Evolutionary conservation across 2,797 vertebrate species (phyloP).

Genomic region (Diplodus puntazzo): DNA sequence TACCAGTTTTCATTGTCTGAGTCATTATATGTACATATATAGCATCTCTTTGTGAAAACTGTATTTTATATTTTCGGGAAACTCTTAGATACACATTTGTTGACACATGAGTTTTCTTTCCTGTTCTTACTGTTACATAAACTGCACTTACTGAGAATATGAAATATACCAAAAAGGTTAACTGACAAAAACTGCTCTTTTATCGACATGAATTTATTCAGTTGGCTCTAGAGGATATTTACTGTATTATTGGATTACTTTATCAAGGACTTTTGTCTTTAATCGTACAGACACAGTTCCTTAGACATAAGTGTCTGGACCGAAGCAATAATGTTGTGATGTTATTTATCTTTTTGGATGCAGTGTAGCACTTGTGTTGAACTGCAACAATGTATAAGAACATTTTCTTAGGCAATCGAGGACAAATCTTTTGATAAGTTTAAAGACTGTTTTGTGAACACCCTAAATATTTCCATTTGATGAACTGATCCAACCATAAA

Average conservation of each 20-base stretch:
- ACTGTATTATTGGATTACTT: neutral
- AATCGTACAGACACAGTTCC: too few species aligned
- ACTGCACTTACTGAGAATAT: neutral
- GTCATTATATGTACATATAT: neutral
- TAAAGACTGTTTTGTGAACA: neutral
- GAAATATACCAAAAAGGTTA: neutral
- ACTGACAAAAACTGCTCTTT: neutral
- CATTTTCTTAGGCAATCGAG: too few species aligned
- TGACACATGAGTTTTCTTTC: neutral
- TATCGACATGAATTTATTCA: neutral
- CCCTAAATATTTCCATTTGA: neutral
- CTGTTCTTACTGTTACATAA: neutral
- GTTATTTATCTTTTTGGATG: neutral
- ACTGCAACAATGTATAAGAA: neutral
- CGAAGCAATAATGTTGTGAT: neutral
- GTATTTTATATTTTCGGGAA: neutral
- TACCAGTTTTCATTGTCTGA: slow-evolving; percentile 54
- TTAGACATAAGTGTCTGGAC: neutral
- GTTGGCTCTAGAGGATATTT: neutral
- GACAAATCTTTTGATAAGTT: neutral
- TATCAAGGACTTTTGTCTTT: neutral
- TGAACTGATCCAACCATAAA: neutral
- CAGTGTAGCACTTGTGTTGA: neutral
- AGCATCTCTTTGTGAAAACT: slow-evolving; percentile 11
- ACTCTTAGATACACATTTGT: neutral